These are phyloP conservation scores for Odocoileus hemionus DNA, from an alignment of 2,113 vertebrate genomes.

Conservation along the genomic window DNA sequence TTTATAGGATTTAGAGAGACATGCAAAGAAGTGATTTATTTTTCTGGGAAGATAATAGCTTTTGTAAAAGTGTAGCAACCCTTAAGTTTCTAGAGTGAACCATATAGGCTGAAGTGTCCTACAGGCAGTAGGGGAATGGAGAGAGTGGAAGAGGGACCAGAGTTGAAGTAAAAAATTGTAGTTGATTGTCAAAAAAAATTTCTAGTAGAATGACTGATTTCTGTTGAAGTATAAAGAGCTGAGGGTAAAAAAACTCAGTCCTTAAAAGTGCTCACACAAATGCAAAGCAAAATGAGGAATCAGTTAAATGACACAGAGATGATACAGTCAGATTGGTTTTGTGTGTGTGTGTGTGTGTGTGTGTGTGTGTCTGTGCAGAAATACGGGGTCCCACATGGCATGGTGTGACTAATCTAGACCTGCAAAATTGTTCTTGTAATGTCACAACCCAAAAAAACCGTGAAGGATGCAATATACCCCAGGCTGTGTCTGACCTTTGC, in stretches of 20 bases:
- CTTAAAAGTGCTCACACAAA: background rate
- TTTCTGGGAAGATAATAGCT: background rate
- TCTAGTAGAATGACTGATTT: background rate
- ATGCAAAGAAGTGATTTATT: background rate
- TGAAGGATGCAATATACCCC: background rate
- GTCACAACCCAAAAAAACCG: background rate
- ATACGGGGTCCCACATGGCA: background rate
- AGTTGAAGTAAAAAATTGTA: background rate
- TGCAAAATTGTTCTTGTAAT: background rate
- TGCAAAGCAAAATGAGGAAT: background rate
- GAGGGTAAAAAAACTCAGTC: background rate
- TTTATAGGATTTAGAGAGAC: background rate
- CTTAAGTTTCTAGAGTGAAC: background rate
- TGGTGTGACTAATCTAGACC: background rate
- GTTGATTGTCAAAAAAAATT: background rate
- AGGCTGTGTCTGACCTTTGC: background rate
- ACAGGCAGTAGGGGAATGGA: background rate
- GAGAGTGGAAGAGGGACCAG: background rate
- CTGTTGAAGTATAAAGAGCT: background rate
- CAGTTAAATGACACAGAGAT: background rate
- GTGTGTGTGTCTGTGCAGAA: background rate
- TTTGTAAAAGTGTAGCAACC: background rate
- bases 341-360: background rate
- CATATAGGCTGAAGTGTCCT: background rate
- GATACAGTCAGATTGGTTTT: background rate